A percentile compares a stretch with the other conserved stretches of the same genome.
phyloP scores from a whole-genome alignment of 2,113 vertebrate genomes.

The Upupa epops region DNA sequence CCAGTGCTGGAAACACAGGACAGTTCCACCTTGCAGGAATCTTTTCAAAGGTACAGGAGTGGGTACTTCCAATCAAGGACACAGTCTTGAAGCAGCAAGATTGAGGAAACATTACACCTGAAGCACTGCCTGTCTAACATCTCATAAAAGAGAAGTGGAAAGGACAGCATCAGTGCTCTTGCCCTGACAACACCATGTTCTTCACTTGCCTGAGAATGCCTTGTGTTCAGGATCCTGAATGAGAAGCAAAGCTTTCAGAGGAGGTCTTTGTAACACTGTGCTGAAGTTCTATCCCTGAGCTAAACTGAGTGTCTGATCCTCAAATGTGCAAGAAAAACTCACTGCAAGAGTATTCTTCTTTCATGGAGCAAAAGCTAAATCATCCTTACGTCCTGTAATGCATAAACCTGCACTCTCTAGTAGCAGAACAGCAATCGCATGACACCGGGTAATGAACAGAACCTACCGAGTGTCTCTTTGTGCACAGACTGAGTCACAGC shows the following conservation, averaged over 20 bases:
- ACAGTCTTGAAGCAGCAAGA: neutral
- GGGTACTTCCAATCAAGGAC: neutral
- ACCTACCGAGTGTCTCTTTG: neutral
- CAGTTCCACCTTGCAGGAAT: neutral
- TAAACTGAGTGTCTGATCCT: neutral
- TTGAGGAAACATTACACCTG: neutral
- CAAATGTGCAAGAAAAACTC: neutral
- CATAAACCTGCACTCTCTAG: neutral
- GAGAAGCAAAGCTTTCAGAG: neutral
- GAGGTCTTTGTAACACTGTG: neutral
- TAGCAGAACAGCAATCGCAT: slow-evolving; percentile 19
- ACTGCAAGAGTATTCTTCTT: neutral
- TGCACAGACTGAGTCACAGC: neutral
- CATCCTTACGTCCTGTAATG: neutral
- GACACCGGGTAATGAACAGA: slow-evolving; percentile 9
- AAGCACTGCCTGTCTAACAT: neutral
- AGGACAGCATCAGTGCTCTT: neutral
- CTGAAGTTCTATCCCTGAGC: neutral
- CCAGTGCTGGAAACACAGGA: neutral
- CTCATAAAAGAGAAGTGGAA: neutral
- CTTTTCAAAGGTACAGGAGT: neutral
- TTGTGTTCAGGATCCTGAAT: neutral
- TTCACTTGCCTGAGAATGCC: neutral
- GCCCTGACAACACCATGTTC: neutral
- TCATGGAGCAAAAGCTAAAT: neutral